Evolutionary conservation across 2,888 invertebrate species (phyloP), one percentile per base, ranked within the genome.

Genomic region (Hirtodrosophila trivittata): DNA sequence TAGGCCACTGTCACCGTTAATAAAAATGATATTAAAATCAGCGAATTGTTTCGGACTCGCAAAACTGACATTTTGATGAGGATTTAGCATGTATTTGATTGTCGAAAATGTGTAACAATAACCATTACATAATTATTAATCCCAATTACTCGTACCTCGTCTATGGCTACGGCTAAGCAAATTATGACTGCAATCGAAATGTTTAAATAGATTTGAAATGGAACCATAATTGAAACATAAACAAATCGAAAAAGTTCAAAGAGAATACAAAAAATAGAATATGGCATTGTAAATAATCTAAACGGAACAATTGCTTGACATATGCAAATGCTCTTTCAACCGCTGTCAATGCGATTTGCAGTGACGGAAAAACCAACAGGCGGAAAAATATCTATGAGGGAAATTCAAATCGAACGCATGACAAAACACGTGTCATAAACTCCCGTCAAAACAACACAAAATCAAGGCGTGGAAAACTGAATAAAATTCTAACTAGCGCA

Each of bases 401-500:
- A 59, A 68, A 62, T 37, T 21, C 42, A 65, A 63, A 62, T 67
- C 32, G 42, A 58, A 63, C 43, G 60, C 37, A 51, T 65, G 69
- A 64, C 64, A 50, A 68, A 66, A 62, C 28, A n/a, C 2, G 28
- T 28, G 28, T 9, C 28, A 28, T 7, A 7, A 28, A 28, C 26
- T 43, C 49, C 33, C 14, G 39, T 30, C 46, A 30, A 49, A 28
- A 37, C 32, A 41, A 39, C n/a, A 42, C 16, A 18, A 57, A 64
- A 63, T 60, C 47, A 32, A 12, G 39, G 30, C 26, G 33, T 16
- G 30, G 30, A 59, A 59, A 64, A 58, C 52, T 59, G 37, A 66
- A 72, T 59, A 69, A 30, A 74, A 67, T 51, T 74, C 71, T 66
- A 77, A 59, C 66, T 60, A 43, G 16, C 56, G 42, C 12, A 18